Evolutionary conservation across 1,140 invertebrate species (phyloP).

Genomic region (Drosophila tsacasi): DNA sequence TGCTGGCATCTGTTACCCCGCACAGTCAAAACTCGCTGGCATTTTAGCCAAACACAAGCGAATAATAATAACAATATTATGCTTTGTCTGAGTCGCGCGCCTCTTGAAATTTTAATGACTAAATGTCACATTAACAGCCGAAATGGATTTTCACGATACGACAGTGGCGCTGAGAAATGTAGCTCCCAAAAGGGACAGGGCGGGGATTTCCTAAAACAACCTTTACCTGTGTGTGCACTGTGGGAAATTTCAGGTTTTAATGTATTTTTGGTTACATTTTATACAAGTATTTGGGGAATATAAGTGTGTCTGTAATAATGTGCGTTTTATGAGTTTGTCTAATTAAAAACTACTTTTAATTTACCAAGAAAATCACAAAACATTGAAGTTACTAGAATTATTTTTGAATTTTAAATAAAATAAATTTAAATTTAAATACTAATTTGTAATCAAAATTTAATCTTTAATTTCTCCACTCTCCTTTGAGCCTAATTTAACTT

Average conservation of each 20-base stretch:
- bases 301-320: no score
- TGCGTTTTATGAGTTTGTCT: no score
- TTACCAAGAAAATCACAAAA: no score
- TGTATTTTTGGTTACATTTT: no score
- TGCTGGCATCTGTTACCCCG: slow-evolving; percentile 63
- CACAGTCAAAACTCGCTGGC: slow-evolving; percentile 28
- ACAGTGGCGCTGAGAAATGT: slow-evolving; percentile 27
- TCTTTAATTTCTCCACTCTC: not conserved
- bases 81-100: slow-evolving; percentile 59
- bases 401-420: not conserved
- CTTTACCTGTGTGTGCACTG: slow-evolving; percentile 13
- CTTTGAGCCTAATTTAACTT: not conserved
- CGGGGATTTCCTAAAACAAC: not conserved
- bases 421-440: no score
- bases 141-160: slow-evolving; percentile 60
- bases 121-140: slow-evolving; percentile 75
- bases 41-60: slow-evolving; percentile 30
- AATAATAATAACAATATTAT: slow-evolving; percentile 77
- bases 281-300: not conserved
- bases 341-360: no score
- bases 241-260: not conserved
- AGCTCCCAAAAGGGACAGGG: not conserved
- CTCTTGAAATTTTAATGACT: slow-evolving; percentile 76
- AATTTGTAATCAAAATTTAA: not conserved
- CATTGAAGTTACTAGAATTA: not conserved